These are phyloP conservation scores for Selenia dentaria DNA, from an alignment of 2,888 invertebrate genomes.

Conservation along the genomic window DNA sequence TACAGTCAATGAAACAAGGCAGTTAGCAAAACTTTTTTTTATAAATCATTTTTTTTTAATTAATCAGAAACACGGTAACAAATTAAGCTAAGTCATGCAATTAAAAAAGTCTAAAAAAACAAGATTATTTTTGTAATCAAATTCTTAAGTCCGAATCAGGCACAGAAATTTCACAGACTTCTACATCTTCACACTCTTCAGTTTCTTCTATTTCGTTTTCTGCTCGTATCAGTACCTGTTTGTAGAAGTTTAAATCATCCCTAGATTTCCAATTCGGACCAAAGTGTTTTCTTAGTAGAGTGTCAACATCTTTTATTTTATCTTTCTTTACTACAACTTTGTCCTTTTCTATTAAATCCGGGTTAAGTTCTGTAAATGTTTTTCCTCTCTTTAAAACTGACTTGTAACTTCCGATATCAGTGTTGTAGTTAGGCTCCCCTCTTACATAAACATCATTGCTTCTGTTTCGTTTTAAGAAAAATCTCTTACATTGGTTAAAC, in stretches of 20 bases:
- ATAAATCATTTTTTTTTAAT: no score
- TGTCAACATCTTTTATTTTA: background rate
- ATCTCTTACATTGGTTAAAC: conserved; percentile 20
- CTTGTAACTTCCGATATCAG: conserved; percentile 3
- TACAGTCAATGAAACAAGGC: background rate
- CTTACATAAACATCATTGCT: conserved; percentile 15
- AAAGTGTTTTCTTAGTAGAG: background rate
- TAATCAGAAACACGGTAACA: no score
- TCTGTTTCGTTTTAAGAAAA: conserved; percentile 20
- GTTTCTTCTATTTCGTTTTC: background rate
- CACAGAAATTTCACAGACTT: background rate
- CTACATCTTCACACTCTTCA: background rate
- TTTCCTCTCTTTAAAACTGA: conserved; percentile 9
- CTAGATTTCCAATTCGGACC: background rate
- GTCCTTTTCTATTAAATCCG: background rate
- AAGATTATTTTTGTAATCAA: background rate
- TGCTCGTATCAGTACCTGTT: background rate
- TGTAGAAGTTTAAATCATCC: background rate
- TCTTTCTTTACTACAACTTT: background rate
- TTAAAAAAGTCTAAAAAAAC: background rate
- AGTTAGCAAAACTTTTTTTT: background rate
- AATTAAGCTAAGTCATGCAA: background rate
- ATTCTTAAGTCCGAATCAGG: background rate
- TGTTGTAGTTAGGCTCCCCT: conserved; percentile 11
- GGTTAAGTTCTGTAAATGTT: background rate